phyloP scores from a whole-genome alignment of 2,888 invertebrate species.

The Mongoloraphidia duomilia region DNA sequence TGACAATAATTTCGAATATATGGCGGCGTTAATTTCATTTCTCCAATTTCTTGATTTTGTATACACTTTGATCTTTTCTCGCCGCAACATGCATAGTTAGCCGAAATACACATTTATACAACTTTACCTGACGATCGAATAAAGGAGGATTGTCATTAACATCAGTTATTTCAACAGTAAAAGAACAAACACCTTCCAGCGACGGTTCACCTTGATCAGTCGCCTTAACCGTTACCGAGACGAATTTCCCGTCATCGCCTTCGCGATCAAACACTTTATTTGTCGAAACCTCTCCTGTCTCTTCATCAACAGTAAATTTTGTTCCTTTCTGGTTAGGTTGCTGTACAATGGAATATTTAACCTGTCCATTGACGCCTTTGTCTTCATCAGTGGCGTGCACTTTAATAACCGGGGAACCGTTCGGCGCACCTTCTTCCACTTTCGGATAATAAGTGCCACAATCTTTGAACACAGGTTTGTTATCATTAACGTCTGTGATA shows the following conservation, averaged over 20 bases:
- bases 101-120: not conserved
- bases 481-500: conserved; percentile 93
- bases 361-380: conserved; percentile 90
- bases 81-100: too few relatives aligned
- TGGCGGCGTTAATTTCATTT: too few relatives aligned
- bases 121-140: conserved; percentile 81
- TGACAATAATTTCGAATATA: too few relatives aligned
- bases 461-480: conserved; percentile 90
- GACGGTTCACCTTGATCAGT: conserved; percentile 98
- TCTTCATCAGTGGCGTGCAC: conserved; percentile 91
- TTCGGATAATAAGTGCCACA: conserved; percentile 87
- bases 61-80: too few relatives aligned
- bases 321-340: conserved; percentile 91
- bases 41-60: too few relatives aligned
- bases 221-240: conserved; percentile 92
- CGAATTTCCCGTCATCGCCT: conserved; percentile 92
- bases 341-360: conserved; percentile 92
- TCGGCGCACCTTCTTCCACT: conserved; percentile 87
- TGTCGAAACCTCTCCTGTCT: conserved; percentile 87
- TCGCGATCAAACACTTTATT: conserved; percentile 95
- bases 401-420: conserved; percentile 86
- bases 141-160: conserved; percentile 94
- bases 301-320: conserved; percentile 89
- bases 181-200: conserved; percentile 94
- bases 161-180: conserved; percentile 94